Percentiles rank a stretch among this genome's conserved stretches.
These are phyloP conservation scores for Drosophila nr. fundita DNA, from an alignment of 2,888 invertebrate genomes.

Conservation along the genomic window DNA sequence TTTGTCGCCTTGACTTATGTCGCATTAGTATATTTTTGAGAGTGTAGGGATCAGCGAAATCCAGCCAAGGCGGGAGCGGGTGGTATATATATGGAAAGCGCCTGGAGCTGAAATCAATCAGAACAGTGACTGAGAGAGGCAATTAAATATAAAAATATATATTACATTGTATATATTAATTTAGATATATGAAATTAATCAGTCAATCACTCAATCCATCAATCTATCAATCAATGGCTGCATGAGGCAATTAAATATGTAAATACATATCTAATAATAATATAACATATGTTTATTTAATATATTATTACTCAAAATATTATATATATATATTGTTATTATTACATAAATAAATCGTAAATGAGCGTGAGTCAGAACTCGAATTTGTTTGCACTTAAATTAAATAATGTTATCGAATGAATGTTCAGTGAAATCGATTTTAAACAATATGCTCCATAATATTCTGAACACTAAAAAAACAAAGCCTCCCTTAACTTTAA, in stretches of 20 bases:
- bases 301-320: not conserved
- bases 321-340: not conserved
- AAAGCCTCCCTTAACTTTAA: not conserved
- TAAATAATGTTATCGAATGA: not conserved
- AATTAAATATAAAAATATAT: not conserved
- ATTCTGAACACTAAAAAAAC: not conserved
- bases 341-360: not conserved
- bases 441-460: not conserved
- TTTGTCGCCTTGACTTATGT: no score
- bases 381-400: not conserved
- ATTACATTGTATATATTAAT: not conserved
- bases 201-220: not conserved
- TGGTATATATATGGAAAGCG: not conserved
- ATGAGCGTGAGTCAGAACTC: not conserved
- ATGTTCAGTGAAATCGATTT: not conserved
- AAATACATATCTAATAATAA: not conserved
- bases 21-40: no score
- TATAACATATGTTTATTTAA: not conserved
- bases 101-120: not conserved
- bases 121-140: not conserved
- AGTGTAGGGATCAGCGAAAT: no score
- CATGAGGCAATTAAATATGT: not conserved
- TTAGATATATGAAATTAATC: not conserved
- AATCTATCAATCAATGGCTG: not conserved
- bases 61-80: no score